Percentiles rank a stretch among this genome's conserved stretches.
Conservation (phyloP, 2,888 invertebrate species). For the Napeogenes sylphis region DNA sequence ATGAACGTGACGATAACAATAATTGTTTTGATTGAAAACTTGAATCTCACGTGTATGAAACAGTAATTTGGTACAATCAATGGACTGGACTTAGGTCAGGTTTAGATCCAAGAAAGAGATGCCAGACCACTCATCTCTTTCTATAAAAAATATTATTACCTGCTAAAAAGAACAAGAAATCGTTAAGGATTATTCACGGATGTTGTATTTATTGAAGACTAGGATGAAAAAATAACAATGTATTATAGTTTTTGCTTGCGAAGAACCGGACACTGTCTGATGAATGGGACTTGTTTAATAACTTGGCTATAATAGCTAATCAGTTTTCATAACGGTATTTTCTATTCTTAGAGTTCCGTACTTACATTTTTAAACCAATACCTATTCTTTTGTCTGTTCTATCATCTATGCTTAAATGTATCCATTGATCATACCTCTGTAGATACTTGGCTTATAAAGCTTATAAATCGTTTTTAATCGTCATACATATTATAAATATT, state of each 20-base stretch:
- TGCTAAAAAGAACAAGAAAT: not conserved
- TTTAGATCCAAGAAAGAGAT: not conserved
- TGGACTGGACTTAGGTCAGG: not conserved
- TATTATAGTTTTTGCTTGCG: not conserved
- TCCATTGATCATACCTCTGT: no score
- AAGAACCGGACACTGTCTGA: not conserved
- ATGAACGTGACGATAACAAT: not conserved
- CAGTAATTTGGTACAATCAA: not conserved
- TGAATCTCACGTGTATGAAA: not conserved
- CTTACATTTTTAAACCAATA: not conserved
- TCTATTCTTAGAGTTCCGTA: slow-evolving; percentile 15
- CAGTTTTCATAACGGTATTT: not conserved
- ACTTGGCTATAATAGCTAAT: slow-evolving; percentile 2
- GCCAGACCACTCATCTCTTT: not conserved
- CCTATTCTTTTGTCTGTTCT: no score
- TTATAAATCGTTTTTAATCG: no score
- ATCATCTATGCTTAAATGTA: no score
- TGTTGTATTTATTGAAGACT: not conserved
- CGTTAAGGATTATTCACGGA: not conserved
- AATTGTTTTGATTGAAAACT: not conserved
- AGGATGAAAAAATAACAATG: not conserved
- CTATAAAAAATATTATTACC: not conserved
- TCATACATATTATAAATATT: not conserved
- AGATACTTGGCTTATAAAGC: no score
- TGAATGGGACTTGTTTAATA: slow-evolving; percentile 6